Conservation (phyloP, 37 sponge, comb jelly and placozoan genomes). For the Hexactinellida sp. region DNA sequence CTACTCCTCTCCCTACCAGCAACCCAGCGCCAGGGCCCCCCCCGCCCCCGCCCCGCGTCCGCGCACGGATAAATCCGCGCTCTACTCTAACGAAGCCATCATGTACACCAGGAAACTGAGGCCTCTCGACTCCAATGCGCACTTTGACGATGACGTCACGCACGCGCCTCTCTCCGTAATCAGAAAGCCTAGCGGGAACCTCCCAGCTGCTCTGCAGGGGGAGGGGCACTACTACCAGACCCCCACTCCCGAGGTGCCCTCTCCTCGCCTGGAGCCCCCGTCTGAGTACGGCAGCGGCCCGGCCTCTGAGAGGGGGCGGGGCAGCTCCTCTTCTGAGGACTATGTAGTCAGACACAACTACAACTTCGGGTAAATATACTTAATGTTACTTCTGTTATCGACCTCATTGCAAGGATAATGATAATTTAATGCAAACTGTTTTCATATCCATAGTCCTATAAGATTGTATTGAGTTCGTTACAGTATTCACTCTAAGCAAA, state of each 20-base stretch:
- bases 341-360: not conserved
- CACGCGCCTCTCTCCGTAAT: conserved; percentile 5
- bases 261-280: not conserved
- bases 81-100: not conserved
- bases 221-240: not conserved
- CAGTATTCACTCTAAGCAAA: too few relatives aligned
- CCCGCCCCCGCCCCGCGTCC: not conserved
- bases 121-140: not conserved
- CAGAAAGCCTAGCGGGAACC: not conserved
- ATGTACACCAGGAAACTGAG: not conserved
- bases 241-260: not conserved
- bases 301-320: not conserved
- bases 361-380: not conserved
- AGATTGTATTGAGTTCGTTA: too few relatives aligned
- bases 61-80: not conserved
- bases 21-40: not conserved
- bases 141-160: not conserved
- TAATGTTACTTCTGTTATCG: too few relatives aligned
- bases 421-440: too few relatives aligned
- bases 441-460: too few relatives aligned
- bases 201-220: not conserved
- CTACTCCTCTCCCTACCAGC: not conserved
- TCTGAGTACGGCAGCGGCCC: not conserved
- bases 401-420: too few relatives aligned
- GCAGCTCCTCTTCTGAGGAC: not conserved